Base-by-base conservation (phyloP, 2,888 invertebrate genomes). In the Drosophila prolongata region DNA sequence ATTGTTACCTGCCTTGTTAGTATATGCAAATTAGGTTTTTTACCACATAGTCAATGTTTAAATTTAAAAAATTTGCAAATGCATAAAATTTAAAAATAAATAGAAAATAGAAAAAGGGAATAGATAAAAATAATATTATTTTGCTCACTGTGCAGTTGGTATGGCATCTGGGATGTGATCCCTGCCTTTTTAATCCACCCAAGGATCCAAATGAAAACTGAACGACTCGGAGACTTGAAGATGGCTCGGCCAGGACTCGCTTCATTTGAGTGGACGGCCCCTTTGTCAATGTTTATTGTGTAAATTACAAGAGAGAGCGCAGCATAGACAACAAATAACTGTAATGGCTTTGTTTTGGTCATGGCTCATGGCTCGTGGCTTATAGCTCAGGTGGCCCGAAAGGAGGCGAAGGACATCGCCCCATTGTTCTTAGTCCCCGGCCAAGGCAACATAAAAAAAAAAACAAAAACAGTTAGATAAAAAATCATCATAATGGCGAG, bases 301-400 rank as follows among this genome's bases (percentile, higher is more conserved):
- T 86, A 88, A 83, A 84, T 84, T 88, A 88, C 80, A 80, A 75
- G 72, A 79, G 46, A 42, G 75, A 78, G 80, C 82, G 79, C 78
- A 79, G 75, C 87, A 82, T 87, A 77, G 86, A 78, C 78, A 86
- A 84, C 86, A 84, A 84, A 84, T 88, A 84, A 84, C 78, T 78
- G 86, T 88, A 84, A 84, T 84, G 86, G 87, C 88, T 88, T 84
- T 84, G 83, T 88, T 84, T 84, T 84, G 87, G 78, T 71, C 83
- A 83, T 78, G 87, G 82, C 79, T 87, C 85, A 68, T 82, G 85
- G 85, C 76, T 71, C 84, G 79, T 76, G 87, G 82, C 77, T 84
- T 77, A 74, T 81, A 81, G 79, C 77, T 79, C 88, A 85, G 77
- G 75, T 74, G 77, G 77, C 78, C 68, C 66, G 66, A 66, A 66